Evolutionary conservation across 2,888 invertebrate genomes (phyloP).

Genomic region (Xestoiulus laeticollis): DNA sequence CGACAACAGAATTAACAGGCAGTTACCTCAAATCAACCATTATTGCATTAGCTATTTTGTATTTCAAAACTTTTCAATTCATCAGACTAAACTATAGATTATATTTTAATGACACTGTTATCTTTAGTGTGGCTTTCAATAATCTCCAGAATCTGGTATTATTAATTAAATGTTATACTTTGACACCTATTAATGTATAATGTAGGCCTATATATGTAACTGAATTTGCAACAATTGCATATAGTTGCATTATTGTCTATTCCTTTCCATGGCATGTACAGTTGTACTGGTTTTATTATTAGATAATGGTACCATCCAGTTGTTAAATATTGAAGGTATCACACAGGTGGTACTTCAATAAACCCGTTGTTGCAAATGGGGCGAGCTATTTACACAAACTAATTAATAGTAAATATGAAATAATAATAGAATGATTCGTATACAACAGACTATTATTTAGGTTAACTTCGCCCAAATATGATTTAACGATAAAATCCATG

Average conservation of each 20-base stretch:
- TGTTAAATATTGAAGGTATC: background rate
- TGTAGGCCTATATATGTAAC: background rate
- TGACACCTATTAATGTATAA: no score
- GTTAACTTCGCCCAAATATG: background rate
- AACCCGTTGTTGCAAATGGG: background rate
- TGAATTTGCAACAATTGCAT: background rate
- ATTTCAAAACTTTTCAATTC: no score
- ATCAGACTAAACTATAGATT: no score
- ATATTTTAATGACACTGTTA: no score
- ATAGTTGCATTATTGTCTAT: background rate
- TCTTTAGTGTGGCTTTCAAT: no score
- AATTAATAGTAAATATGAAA: slow-evolving; percentile 8
- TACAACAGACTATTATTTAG: background rate
- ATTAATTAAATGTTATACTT: no score
- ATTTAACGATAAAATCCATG: background rate
- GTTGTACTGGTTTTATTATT: background rate
- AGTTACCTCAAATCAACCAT: background rate
- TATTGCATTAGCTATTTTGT: no score
- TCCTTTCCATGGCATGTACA: background rate
- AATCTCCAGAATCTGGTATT: no score
- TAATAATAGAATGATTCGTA: background rate
- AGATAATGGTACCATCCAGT: slow-evolving; percentile 7
- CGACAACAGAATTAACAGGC: background rate
- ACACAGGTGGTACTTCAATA: slow-evolving; percentile 14
- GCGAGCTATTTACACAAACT: slow-evolving; percentile 17